Evolutionary conservation across 2,888 invertebrate species (phyloP), one percentile per base, ranked within the genome.

Genomic region (Steinernema scapterisci): DNA sequence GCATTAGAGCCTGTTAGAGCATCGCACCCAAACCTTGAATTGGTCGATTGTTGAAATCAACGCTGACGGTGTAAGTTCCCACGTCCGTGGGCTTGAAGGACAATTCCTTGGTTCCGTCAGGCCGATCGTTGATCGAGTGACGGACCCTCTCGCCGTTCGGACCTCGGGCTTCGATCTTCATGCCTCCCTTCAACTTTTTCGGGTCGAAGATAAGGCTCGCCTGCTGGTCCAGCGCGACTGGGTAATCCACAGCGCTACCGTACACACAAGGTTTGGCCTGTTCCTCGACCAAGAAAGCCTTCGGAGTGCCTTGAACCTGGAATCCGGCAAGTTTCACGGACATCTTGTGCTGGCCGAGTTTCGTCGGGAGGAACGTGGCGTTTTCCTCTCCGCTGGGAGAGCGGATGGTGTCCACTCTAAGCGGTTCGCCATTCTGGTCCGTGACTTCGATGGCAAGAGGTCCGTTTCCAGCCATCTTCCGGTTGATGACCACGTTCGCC

Each of bases 61-160:
- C 82, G 56, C 75, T 75, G 52, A 87, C 83, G 43, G 72, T 76
- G 80, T 88, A 83, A 1, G 73, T 52, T 16, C 84, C 85, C 31
- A 84, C 79, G 21, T 84, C 82, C 23, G 76, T 78, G 5, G 88
- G 87, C 44, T 83, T 79, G 81, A 87, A 87, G 11, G 81, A 79
- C 76, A 97, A 97, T 79, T 95, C 93, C 89, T 97, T 97, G 87
- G 79, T 76, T 19, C 81, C 84, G 51, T 85, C 83, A 16, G 78
- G 77, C 3, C 76, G 73, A 71, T 81, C 77, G 78, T 83, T 85
- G 44, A 80, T 82, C 38, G 82, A 78, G 75, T 86, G 85, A n/a
- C 81, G 79, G 9, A 85, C 76, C 71, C 82, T 84, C 19, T 78
- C 74, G 51, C 78, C 77, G 31, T 78, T 73, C 21, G 81, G 80